Base-by-base conservation (phyloP, 2,113 vertebrate species). In the Lepus americanus region DNA sequence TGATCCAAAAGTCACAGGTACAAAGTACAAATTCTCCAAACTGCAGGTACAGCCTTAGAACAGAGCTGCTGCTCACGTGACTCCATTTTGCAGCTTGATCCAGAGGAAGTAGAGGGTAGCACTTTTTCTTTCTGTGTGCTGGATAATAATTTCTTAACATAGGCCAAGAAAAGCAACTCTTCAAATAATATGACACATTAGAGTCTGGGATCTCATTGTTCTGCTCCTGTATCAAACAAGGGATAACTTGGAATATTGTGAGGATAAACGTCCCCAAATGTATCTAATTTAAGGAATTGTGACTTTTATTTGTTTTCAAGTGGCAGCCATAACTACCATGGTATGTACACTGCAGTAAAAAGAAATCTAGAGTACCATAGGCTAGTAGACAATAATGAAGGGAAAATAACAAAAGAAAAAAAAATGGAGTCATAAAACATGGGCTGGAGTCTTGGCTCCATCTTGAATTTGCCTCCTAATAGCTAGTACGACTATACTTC, bases 61-160 rank as follows among this genome's bases (percentile, higher is more conserved):
- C 27, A 27, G 51, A 49, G 1, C 6, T 61, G 23, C 29, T 51
- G 9, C 3, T 84, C 9, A 16, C 1, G 3, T 19, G 0, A 25
- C 9, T 27, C 5, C 10, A 44, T 4, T 9, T 63, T 77, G 12
- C 16, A 51, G 8, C 8, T 61, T 74, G 9, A 59, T 66, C 4
- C 23, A 51, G 59, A n/a, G 31, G 10, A 11, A 19, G 25, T 6
- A 16, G n/a, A 1, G 4, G 1, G 12, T 3, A 25, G 17, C 22
- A 25, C 8, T 39, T 69, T 19, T 63, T 64, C 9, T 89, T 49
- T 33, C 12, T 29, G 0, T 74, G 16, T 53, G 1, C 22, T 25
- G 1, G 55, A 36, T 87, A 53, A 22, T 20, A 10, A 53, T 87
- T 84, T 64, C 27, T 51, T 53, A 10, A 20, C 31, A 8, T 13